Base-by-base conservation (phyloP, 1,140 invertebrate genomes). In the Palaemon carinicauda region DNA sequence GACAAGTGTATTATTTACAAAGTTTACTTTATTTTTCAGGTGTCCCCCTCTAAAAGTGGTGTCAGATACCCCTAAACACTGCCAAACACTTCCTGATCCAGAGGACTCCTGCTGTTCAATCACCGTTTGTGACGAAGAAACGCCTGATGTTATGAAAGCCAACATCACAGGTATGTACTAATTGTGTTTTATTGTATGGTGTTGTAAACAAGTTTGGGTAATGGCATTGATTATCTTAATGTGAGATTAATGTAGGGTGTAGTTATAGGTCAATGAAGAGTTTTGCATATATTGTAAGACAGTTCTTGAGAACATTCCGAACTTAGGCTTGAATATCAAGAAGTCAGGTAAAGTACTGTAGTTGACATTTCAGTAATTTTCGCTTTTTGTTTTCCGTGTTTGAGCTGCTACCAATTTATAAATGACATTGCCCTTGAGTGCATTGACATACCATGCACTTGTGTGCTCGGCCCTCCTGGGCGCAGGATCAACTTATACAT, bases 91-190 rank as follows among this genome's bases (percentile, higher is more conserved):
- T 0, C 94, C 94, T 89, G 95, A 96, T 91, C 94, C 95, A 7
- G 94, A 94, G 19, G 96, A 98, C 91, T 91, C 94, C 1, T 97
- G 97, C 90, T 97, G 97, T 89, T 85, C 85, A 56, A 79, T 89
- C 41, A 89, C 88, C 0, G 88, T 89, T 29, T 89, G 88, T 52
- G 88, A 86, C 27, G 52, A 85, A 10, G 53, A 29, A 17, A 74
- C 69, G 4, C 77, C 77, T 5, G 85, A 87, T 78, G 82, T 89
- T 24, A 87, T 84, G 85, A 87, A 81, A 33, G 85, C 71, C 4
- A 89, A 88, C 29, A 77, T 84, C 21, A 86, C 88, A 75, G 82
- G 87, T 88, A 74, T 24, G 27, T 5, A 60, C 1, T 21, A 9
- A 27, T 12, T 50, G 19, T n/a, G 19, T 50, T 77, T 50, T 54